Conservation (phyloP, 1,140 invertebrate species). For the Pseudomyrmex concolor region DNA sequence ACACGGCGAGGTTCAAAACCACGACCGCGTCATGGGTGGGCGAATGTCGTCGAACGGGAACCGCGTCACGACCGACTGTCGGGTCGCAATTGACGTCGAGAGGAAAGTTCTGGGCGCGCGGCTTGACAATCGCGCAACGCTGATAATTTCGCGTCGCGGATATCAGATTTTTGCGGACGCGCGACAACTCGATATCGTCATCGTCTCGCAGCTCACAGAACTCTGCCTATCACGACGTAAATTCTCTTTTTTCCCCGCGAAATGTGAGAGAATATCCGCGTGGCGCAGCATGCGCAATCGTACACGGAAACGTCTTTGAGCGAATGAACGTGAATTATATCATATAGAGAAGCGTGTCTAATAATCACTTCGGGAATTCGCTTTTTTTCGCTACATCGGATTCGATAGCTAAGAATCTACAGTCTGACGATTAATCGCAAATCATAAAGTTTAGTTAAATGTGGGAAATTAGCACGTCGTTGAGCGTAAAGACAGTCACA, state of each 20-base stretch:
- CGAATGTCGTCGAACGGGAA: conserved; percentile 59
- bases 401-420: conserved; percentile 15
- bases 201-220: neutral
- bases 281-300: neutral
- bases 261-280: conserved; percentile 23
- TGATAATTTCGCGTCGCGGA: conserved; percentile 37
- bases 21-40: conserved; percentile 61
- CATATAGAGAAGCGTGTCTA: conserved; percentile 13
- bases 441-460: conserved; percentile 49
- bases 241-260: conserved; percentile 12
- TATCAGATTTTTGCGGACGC: conserved; percentile 7
- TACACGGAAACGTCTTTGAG: conserved; percentile 32
- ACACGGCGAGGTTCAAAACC: conserved; percentile 48
- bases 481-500: conserved; percentile 28
- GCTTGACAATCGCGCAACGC: conserved; percentile 12
- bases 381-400: neutral
- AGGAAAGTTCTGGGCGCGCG: neutral
- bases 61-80: conserved; percentile 53
- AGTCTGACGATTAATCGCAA: conserved; percentile 29
- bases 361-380: conserved; percentile 7
- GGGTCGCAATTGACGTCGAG: conserved; percentile 28
- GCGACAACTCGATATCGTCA: conserved; percentile 2
- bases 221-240: conserved; percentile 12
- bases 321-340: conserved; percentile 42
- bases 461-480: conserved; percentile 27